Evolutionary conservation across 1,140 invertebrate species (phyloP), one percentile per base, ranked within the genome.

Genomic region (Drosophila micromelanica): DNA sequence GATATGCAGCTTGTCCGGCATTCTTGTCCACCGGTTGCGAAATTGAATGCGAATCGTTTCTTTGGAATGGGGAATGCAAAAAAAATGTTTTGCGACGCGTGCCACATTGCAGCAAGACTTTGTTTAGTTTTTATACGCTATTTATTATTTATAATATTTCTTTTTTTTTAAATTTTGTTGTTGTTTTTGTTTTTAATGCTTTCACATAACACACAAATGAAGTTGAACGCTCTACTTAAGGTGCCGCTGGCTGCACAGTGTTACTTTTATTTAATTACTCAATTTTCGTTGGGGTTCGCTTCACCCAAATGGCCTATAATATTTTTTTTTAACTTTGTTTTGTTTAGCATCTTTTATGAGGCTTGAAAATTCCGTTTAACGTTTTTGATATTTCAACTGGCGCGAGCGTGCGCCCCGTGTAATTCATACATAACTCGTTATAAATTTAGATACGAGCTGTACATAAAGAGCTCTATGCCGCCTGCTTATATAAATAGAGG

Each of bases 141-240:
- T n/a, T 20, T 8, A 8, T 42, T 42, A 15, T 13, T 40, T 40
- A 11, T 9, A 37, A 37, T 9, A 5, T 30, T 23, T 23, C 3
- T 37, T 35, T 46, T 54, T 17, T 37, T 23, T 37, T 35, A 1
- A 13, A 2, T 35, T n/a, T 68, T 37, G n/a, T n/a, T n/a, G n/a
- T 42, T 61, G 13, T 17, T 45, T 40, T 17, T 55, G 63, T 38
- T 30, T 59, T 20, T 15, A 57, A 30, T 72, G 63, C 63, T 77
- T 82, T 70, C 70, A 52, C 60, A 76, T 67, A 64, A 37, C 38
- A 52, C 55, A 51, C 38, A 56, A 60, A 70, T 48, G 48, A 49
- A 64, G 57, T 72, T 79, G 67, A 82, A 85, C 60, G 80, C 80
- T 85, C 76, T 76, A 85, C 63, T 85, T 79, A 68, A 85, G 65